Conservation (phyloP, 2,888 invertebrate genomes). For the Oscheius myriophilus region DNA sequence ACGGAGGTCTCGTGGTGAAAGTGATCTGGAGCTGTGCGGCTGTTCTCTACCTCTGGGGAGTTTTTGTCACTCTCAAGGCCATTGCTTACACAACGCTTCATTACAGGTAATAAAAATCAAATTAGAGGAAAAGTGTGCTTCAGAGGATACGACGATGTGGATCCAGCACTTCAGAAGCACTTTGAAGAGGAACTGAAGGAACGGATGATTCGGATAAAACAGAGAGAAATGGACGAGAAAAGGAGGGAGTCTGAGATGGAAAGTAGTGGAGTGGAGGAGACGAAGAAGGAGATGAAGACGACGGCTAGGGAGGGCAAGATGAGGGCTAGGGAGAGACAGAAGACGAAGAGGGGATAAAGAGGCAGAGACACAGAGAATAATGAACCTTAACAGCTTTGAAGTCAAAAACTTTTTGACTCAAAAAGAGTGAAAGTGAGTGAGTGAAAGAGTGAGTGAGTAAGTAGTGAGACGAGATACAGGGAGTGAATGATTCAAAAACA, state of each 20-base stretch:
- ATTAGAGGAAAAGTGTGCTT: not conserved
- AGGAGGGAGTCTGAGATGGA: conserved; percentile 16
- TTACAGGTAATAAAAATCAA: conserved; percentile 3
- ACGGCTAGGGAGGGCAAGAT: not conserved
- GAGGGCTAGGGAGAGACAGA: not conserved
- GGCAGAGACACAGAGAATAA: conserved; percentile 11
- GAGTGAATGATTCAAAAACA: too few species aligned
- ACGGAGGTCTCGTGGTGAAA: not conserved
- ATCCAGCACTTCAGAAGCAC: conserved; percentile 15
- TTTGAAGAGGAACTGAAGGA: conserved; percentile 23
- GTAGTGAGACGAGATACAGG: too few species aligned
- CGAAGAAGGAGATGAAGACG: not conserved
- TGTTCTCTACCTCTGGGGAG: conserved; percentile 28
- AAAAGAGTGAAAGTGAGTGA: too few species aligned
- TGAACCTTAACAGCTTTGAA: conserved; percentile 25
- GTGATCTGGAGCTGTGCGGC: conserved; percentile 14
- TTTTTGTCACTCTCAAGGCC: conserved; percentile 26
- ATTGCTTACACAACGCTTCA: conserved; percentile 17
- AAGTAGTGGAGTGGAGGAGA: not conserved
- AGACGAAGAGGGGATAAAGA: conserved; percentile 14
- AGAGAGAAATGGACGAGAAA: conserved; percentile 23
- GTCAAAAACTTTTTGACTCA: too few species aligned
- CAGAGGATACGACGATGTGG: conserved; percentile 30
- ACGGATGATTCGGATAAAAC: not conserved
- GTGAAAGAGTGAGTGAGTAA: too few species aligned